phyloP scores from a whole-genome alignment of 2,888 invertebrate species.

The Agrotis puta region DNA sequence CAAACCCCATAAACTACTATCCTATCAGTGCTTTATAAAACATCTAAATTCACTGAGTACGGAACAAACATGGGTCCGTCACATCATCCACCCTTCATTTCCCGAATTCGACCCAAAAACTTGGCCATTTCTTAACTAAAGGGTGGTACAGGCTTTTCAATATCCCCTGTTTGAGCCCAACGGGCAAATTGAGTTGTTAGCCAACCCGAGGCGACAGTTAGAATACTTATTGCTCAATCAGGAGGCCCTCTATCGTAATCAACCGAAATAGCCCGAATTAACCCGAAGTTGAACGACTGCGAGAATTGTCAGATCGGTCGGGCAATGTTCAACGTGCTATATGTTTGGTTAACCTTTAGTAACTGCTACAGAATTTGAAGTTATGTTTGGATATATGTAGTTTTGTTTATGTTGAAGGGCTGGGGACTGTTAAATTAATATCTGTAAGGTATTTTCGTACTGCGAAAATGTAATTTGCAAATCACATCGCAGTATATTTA shows the following conservation, averaged over 20 bases:
- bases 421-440: constrained; percentile 25
- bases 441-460: not conserved
- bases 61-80: constrained; percentile 37
- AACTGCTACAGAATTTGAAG: not conserved
- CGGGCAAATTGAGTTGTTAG: constrained; percentile 70
- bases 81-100: constrained; percentile 55
- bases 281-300: constrained; percentile 22
- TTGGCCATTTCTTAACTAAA: constrained; percentile 50
- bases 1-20: not conserved
- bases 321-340: not conserved
- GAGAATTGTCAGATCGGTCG: constrained; percentile 15
- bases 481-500: not conserved
- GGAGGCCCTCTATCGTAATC: constrained; percentile 51
- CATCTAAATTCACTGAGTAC: constrained; percentile 30
- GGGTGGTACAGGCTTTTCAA: constrained; percentile 66
- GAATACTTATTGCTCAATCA: constrained; percentile 68
- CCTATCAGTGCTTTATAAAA: constrained; percentile 17
- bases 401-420: constrained; percentile 8
- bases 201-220: constrained; percentile 61
- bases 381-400: constrained; percentile 5
- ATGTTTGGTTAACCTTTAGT: constrained; percentile 18
- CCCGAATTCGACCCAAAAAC: constrained; percentile 53
- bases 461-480: constrained; percentile 19
- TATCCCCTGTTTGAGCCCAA: constrained; percentile 61
- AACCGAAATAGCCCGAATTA: constrained; percentile 40